phyloP scores from a whole-genome alignment of 2,113 vertebrate genomes.

The Sylvilagus bachmani region DNA sequence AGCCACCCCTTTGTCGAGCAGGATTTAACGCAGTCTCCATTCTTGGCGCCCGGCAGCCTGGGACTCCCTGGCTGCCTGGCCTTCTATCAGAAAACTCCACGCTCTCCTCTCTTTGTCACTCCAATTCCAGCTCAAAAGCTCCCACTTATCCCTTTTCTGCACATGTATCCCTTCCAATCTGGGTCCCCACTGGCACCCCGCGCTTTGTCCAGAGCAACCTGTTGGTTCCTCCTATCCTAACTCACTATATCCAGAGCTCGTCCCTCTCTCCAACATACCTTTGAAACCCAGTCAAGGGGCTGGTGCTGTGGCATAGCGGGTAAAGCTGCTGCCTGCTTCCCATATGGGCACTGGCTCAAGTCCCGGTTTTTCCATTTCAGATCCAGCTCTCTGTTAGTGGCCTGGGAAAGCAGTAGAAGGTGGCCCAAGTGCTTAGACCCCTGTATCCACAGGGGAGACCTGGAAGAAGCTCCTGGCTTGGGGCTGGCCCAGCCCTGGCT shows the following conservation, averaged over 20 bases:
- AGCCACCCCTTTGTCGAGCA: slow-evolving; percentile 40
- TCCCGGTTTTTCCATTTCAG: too few species aligned
- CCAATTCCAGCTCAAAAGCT: slow-evolving; percentile 77
- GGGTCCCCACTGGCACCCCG: slow-evolving; percentile 69
- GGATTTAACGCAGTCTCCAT: neutral
- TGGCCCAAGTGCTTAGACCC: too few species aligned
- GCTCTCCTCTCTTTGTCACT: slow-evolving; percentile 66
- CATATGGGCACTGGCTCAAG: too few species aligned
- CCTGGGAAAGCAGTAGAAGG: too few species aligned
- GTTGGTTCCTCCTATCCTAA: slow-evolving; percentile 56
- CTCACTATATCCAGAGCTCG: neutral
- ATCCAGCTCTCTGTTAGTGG: too few species aligned
- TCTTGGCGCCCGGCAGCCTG: slow-evolving; percentile 69
- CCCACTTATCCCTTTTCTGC: slow-evolving; percentile 74
- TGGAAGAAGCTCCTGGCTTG: too few species aligned
- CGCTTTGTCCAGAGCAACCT: slow-evolving; percentile 81
- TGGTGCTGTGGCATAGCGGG: too few species aligned
- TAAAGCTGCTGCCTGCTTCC: too few species aligned
- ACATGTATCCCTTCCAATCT: slow-evolving; percentile 77
- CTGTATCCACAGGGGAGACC: too few species aligned
- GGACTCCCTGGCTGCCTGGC: slow-evolving; percentile 69
- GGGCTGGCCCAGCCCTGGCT: too few species aligned
- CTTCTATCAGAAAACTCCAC: slow-evolving; percentile 77
- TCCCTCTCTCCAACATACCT: neutral
- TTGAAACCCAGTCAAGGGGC: too few species aligned